phyloP scores from a whole-genome alignment of 2,888 invertebrate genomes.

The Azorinus chamasolen region DNA sequence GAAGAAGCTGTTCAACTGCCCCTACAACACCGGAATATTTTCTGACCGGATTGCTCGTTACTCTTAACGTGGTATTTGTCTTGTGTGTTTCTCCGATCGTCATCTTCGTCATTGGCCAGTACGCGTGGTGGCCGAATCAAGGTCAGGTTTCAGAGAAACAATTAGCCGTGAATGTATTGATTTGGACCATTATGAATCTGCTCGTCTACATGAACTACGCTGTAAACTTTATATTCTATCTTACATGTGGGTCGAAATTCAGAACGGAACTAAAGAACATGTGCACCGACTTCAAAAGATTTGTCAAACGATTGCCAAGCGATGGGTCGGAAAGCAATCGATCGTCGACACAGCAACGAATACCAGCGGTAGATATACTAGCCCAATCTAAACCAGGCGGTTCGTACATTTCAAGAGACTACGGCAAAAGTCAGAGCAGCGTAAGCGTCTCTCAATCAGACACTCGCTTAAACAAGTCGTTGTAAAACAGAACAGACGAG shows the following conservation, averaged over 20 bases:
- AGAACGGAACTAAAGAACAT: slow-evolving; percentile 10
- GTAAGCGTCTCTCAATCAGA: too few species aligned
- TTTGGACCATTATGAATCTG: slow-evolving; percentile 13
- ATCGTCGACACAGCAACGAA: too few species aligned
- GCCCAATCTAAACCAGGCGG: too few species aligned
- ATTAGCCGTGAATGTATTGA: not conserved
- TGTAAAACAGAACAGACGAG: too few species aligned
- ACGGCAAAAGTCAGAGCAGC: too few species aligned
- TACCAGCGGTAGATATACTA: too few species aligned
- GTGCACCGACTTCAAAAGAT: not conserved
- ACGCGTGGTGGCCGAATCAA: slow-evolving; percentile 14
- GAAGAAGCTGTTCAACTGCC: slow-evolving; percentile 2
- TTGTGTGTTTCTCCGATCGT: slow-evolving; percentile 12
- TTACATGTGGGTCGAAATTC: slow-evolving; percentile 20
- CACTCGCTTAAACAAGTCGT: too few species aligned
- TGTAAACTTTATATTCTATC: slow-evolving; percentile 25
- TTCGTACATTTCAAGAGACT: too few species aligned
- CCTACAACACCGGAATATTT: not conserved
- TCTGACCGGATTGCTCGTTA: slow-evolving; percentile 6
- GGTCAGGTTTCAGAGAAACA: slow-evolving; percentile 8
- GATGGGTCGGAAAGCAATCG: too few species aligned
- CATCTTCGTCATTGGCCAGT: slow-evolving; percentile 10
- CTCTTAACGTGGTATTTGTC: slow-evolving; percentile 12
- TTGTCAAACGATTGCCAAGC: too few species aligned
- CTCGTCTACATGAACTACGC: slow-evolving; percentile 11